Evolutionary conservation across 2,888 invertebrate species (phyloP).

Genomic region (Uropetala carovei): DNA sequence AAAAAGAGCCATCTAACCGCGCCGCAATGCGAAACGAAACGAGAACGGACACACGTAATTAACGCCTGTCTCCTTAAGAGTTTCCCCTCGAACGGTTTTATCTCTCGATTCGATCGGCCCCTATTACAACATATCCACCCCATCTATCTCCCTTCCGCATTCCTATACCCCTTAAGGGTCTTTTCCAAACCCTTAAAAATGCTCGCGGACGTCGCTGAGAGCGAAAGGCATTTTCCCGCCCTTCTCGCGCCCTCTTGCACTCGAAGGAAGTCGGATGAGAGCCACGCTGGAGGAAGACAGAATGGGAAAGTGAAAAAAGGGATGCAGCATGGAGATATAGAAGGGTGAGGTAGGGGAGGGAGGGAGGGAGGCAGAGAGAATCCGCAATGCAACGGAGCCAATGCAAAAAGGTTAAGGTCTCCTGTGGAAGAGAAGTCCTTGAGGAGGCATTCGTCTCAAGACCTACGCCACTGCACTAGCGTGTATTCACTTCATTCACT

Average conservation of each 20-base stretch:
- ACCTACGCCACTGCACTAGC: conserved; percentile 62
- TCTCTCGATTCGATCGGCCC: neutral
- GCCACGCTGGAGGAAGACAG: neutral
- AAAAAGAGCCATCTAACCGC: neutral
- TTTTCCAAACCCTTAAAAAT: neutral
- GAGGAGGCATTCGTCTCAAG: conserved; percentile 47
- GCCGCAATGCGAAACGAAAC: neutral
- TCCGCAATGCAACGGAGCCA: conserved; percentile 35
- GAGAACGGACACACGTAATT: neutral
- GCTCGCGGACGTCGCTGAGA: neutral
- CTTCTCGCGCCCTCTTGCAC: neutral
- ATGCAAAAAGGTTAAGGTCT: conserved; percentile 57
- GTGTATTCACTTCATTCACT: conserved; percentile 56
- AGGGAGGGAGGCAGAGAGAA: neutral
- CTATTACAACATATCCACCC: neutral
- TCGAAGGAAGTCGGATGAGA: neutral
- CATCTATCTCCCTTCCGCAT: neutral
- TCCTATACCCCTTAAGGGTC: neutral
- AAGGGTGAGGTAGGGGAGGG: neutral
- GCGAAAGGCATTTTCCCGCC: neutral
- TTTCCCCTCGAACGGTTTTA: neutral
- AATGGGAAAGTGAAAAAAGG: conserved; percentile 8
- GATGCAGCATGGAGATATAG: neutral
- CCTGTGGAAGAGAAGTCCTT: conserved; percentile 23
- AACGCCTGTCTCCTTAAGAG: neutral